Conservation (phyloP, 2,797 vertebrate species). For the Peromyscus attwateri region DNA sequence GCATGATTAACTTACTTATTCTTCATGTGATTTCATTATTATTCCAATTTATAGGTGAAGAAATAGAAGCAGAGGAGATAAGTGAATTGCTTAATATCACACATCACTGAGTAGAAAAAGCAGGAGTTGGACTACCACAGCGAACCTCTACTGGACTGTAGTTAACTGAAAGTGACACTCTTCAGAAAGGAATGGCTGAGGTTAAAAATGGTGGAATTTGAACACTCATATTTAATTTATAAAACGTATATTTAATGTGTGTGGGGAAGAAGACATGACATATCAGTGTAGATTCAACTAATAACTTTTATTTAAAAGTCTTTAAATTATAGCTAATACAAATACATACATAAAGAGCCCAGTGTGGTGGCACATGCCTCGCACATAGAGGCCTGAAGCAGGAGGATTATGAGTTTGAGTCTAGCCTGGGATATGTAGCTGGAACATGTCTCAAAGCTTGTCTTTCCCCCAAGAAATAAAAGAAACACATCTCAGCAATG, state of each 20-base stretch:
- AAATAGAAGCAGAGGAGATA: neutral
- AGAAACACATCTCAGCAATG: neutral
- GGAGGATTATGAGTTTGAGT: neutral
- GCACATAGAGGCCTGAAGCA: neutral
- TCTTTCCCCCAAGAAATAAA: neutral
- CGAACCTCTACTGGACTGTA: rapidly evolving
- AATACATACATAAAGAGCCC: neutral
- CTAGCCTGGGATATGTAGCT: neutral
- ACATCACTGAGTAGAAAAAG: neutral
- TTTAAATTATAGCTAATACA: neutral
- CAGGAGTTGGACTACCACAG: neutral
- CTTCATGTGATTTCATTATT: neutral
- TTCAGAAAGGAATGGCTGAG: neutral
- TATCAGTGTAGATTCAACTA: neutral
- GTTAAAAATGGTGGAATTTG: neutral
- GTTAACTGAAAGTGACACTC: neutral
- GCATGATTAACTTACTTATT: neutral
- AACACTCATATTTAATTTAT: neutral
- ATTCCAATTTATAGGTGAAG: neutral
- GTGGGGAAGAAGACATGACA: neutral
- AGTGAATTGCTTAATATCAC: neutral
- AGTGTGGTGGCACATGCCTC: neutral
- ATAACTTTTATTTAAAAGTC: neutral
- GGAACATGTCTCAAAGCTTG: neutral
- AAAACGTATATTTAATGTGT: neutral